Percentiles rank a stretch among this genome's conserved stretches.
Evolutionary conservation across 2,888 invertebrate species (phyloP).

Genomic region (Drosophila subquinaria): DNA sequence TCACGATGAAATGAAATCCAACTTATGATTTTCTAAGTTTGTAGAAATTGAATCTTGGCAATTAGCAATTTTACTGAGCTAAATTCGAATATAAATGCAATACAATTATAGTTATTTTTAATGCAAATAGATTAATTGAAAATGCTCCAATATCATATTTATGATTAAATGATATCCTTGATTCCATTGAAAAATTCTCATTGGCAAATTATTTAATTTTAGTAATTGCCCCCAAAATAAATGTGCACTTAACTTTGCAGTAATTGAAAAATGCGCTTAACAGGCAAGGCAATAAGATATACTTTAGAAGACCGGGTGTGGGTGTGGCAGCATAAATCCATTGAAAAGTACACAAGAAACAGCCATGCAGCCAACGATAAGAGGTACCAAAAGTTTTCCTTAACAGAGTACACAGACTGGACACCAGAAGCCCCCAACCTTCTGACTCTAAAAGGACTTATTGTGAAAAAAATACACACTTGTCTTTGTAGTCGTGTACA

Average conservation of each 20-base stretch:
- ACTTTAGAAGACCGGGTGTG: constrained; percentile 38
- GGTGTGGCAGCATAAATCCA: constrained; percentile 45
- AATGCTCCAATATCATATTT: background rate
- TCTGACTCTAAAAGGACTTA: constrained; percentile 21
- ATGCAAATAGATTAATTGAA: background rate
- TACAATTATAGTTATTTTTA: background rate
- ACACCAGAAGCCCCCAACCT: constrained; percentile 13
- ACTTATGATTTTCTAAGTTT: too few species aligned
- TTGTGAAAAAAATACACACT: constrained; percentile 23
- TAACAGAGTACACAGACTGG: constrained; percentile 24
- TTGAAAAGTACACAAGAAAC: constrained; percentile 47
- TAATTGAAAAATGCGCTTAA: constrained; percentile 66
- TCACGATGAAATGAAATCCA: too few species aligned
- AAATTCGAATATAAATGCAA: background rate
- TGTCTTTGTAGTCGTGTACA: background rate
- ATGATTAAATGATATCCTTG: constrained; percentile 1
- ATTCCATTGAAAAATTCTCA: constrained; percentile 27
- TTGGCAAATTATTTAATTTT: constrained; percentile 58
- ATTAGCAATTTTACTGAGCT: background rate
- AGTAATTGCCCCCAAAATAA: constrained; percentile 55
- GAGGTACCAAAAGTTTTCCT: constrained; percentile 40
- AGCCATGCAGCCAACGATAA: constrained; percentile 49
- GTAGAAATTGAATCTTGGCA: too few species aligned
- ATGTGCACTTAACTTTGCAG: constrained; percentile 49
- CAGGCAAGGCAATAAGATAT: constrained; percentile 42